Percentiles rank a stretch among this genome's conserved stretches.
phyloP scores from a whole-genome alignment of 2,888 invertebrate genomes.

The Tuberolachnus salignus region DNA sequence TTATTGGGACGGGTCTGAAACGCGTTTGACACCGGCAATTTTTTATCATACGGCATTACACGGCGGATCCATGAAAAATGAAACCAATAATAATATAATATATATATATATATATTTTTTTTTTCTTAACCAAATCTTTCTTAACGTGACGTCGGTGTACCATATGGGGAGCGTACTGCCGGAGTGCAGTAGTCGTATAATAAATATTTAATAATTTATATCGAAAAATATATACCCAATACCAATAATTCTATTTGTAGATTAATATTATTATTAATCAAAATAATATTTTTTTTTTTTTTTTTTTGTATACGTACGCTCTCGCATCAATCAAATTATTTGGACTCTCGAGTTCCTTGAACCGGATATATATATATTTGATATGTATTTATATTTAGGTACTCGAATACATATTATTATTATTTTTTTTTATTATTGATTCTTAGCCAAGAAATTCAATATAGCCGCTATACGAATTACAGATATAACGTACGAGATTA shows the following conservation, averaged over 20 bases:
- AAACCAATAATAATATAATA: background rate
- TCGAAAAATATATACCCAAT: background rate
- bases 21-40: background rate
- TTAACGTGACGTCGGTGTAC: background rate
- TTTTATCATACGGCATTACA: background rate
- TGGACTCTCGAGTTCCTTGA: conserved; percentile 20
- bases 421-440: background rate
- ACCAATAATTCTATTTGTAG: background rate
- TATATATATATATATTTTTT: no score
- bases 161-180: background rate
- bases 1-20: background rate
- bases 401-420: background rate
- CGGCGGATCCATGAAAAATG: background rate
- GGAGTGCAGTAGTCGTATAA: background rate
- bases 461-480: background rate
- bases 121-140: background rate
- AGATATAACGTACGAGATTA: conserved; percentile 16
- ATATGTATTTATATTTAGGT: no score
- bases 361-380: conserved; percentile 30
- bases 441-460: background rate
- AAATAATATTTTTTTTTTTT: no score
- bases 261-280: conserved; percentile 8
- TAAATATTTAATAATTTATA: background rate
- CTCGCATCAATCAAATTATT: conserved; percentile 32
- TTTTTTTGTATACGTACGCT: background rate